Percentiles rank a stretch among this genome's conserved stretches.
These are phyloP conservation scores for Sphinx pinastri DNA, from an alignment of 2,888 invertebrate genomes.

Conservation along the genomic window DNA sequence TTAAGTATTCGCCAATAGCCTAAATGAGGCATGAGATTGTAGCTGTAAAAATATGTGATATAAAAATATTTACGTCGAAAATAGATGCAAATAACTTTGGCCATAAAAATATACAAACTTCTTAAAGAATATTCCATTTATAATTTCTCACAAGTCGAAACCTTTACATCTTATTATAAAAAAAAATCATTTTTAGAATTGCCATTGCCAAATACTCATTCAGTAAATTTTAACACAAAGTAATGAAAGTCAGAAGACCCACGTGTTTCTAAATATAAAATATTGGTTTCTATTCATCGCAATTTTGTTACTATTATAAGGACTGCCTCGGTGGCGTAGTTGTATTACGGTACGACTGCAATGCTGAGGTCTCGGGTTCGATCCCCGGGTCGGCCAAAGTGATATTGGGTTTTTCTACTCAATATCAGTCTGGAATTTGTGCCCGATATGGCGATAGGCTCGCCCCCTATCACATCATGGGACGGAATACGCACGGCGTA, in stretches of 20 bases:
- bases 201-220: not conserved
- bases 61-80: not conserved
- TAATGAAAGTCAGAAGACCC: not conserved
- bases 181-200: not conserved
- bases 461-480: too few species aligned
- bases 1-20: too few species aligned
- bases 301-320: not conserved
- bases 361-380: too few species aligned
- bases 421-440: too few species aligned
- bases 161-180: not conserved
- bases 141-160: not conserved
- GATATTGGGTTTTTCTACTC: too few species aligned
- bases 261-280: not conserved
- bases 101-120: not conserved
- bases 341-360: too few species aligned
- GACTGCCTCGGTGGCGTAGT: not conserved
- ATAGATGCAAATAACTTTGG: not conserved
- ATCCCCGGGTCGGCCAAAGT: too few species aligned
- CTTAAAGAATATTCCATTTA: not conserved
- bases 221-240: slow-evolving; percentile 8
- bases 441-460: too few species aligned
- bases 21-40: too few species aligned
- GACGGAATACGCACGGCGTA: too few species aligned
- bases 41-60: too few species aligned
- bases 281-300: not conserved